A percentile compares a stretch with the other conserved stretches of the same genome.
phyloP scores from a whole-genome alignment of 2,113 vertebrate genomes.

The rat (Rattus norvegicus) region GRCr8 NC_086029.1:26527501-26528000 shows the following conservation, averaged over 20 bases:
- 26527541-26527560: not conserved
- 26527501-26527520: no score
- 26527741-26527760: constrained; percentile 38
- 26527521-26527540: not conserved
- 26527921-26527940: not conserved
- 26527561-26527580: not conserved
- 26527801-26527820: constrained; percentile 75
- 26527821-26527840: constrained; percentile 52
- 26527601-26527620: not conserved
- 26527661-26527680: not conserved
- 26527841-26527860: constrained; percentile 31
- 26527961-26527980: constrained; percentile 34
- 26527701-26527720: not conserved
- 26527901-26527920: constrained; percentile 90
- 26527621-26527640: not conserved
- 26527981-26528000: constrained; percentile 16
- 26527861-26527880: not conserved
- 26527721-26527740: constrained; percentile 48
- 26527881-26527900: constrained; percentile 89
- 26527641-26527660: not conserved
- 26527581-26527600: not conserved
- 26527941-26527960: constrained; percentile 63
- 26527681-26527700: not conserved
- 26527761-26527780: constrained; percentile 64
- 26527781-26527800: constrained; percentile 75